Percentiles rank a stretch among this genome's conserved stretches.
phyloP scores from a whole-genome alignment of 2,888 invertebrate genomes.

The Bombyx huttoni region DNA sequence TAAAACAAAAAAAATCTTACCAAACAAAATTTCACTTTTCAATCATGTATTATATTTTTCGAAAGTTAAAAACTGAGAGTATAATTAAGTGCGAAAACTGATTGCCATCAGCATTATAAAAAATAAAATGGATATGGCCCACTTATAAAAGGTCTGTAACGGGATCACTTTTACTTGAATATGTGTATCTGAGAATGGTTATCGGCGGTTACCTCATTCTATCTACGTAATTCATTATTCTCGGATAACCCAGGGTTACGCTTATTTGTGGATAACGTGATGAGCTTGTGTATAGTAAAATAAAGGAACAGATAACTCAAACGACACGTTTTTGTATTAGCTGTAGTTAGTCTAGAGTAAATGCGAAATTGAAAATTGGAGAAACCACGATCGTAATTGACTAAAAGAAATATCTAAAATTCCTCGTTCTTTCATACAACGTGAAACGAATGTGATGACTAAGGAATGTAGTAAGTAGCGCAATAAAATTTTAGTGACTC shows the following conservation, averaged over 20 bases:
- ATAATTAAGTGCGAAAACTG: background rate
- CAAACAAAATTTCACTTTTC: background rate
- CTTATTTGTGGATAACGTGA: background rate
- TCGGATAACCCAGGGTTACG: constrained; percentile 10
- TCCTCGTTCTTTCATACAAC: too few species aligned
- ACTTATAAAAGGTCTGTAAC: background rate
- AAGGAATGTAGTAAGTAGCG: too few species aligned
- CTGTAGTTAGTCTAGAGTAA: too few species aligned
- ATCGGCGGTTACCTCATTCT: background rate
- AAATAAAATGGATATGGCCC: background rate
- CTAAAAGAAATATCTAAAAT: too few species aligned
- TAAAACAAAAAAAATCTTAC: background rate
- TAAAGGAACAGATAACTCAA: background rate
- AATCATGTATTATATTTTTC: background rate
- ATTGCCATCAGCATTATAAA: background rate
- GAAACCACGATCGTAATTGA: too few species aligned
- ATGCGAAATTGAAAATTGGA: too few species aligned
- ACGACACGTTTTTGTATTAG: too few species aligned
- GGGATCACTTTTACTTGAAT: background rate
- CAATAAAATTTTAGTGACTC: too few species aligned
- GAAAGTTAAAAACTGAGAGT: background rate
- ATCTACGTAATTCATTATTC: constrained; percentile 4
- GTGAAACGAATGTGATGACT: too few species aligned
- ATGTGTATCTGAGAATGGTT: background rate
- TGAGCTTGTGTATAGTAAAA: background rate